A percentile compares a stretch with the other conserved stretches of the same genome.
phyloP scores from a whole-genome alignment of 2,797 vertebrate species.

The Phataginus tricuspis region DNA sequence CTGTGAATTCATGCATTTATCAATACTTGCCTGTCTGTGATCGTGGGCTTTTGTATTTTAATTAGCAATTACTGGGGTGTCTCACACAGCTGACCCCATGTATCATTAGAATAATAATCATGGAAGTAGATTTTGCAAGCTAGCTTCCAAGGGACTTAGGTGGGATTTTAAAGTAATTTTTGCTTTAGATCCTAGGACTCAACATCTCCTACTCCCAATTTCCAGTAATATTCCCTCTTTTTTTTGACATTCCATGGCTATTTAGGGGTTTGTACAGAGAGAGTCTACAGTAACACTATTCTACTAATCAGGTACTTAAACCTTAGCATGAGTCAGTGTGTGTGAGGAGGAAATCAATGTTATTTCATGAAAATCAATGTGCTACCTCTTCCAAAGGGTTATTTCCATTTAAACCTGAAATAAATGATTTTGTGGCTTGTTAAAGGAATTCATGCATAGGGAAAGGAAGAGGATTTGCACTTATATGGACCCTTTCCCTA shows the following conservation, averaged over 20 bases:
- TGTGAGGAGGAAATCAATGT: background rate
- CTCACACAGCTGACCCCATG: background rate
- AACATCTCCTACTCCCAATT: background rate
- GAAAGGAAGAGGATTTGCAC: background rate
- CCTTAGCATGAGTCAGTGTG: background rate
- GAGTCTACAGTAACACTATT: background rate
- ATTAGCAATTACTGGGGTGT: constrained; percentile 41
- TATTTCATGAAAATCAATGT: constrained; percentile 63
- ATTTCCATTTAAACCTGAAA: constrained; percentile 58
- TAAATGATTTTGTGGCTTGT: constrained; percentile 51
- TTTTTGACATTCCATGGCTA: background rate
- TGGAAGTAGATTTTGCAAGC: constrained; percentile 21
- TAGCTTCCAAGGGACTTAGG: background rate
- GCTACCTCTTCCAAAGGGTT: constrained; percentile 58
- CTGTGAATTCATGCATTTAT: background rate
- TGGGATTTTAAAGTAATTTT: constrained; percentile 17
- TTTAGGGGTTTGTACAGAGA: background rate
- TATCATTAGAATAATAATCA: constrained; percentile 24
- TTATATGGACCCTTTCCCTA: background rate
- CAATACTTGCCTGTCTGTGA: constrained; percentile 19
- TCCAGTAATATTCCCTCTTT: background rate
- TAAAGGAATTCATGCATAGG: constrained; percentile 6
- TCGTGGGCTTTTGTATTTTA: constrained; percentile 19
- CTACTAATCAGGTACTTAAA: constrained; percentile 23
- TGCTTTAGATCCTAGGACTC: background rate